phyloP scores from a whole-genome alignment of 2,113 vertebrate genomes.

The Chitala chitala region DNA sequence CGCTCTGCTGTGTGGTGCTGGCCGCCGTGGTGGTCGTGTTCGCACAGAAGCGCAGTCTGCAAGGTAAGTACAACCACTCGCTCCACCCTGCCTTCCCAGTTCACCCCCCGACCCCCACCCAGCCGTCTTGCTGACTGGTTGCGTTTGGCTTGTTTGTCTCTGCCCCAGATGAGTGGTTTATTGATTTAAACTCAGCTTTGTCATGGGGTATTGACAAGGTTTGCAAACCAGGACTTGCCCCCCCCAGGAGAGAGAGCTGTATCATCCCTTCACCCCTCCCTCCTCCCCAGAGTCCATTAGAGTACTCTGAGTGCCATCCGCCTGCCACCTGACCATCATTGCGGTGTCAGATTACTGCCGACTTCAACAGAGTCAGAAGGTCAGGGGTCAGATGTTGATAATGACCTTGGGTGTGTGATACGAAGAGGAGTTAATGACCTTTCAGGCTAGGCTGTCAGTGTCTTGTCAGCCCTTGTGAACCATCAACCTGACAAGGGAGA shows the following conservation, averaged over 20 bases:
- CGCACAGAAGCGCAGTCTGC: slow-evolving; percentile 83
- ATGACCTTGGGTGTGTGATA: neutral
- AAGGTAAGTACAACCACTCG: slow-evolving; percentile 91
- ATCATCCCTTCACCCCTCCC: neutral
- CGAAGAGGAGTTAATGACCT: neutral
- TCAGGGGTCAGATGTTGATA: neutral
- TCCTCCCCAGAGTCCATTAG: neutral
- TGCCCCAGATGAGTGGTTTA: neutral
- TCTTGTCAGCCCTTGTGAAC: neutral
- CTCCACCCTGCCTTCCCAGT: slow-evolving; percentile 52
- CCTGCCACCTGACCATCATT: neutral
- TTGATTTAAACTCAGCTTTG: neutral
- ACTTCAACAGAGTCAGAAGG: neutral
- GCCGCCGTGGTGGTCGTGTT: slow-evolving; percentile 80
- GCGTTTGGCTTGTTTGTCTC: neutral
- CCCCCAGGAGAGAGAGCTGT: neutral
- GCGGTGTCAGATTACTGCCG: neutral
- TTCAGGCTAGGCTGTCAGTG: neutral
- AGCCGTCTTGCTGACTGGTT: neutral
- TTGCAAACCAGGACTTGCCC: neutral
- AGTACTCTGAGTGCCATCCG: neutral
- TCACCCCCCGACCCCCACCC: neutral
- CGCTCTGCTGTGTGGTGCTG: slow-evolving; percentile 84
- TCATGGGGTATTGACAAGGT: neutral
- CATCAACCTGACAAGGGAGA: neutral